Conservation (phyloP, 2,888 invertebrate species). For the Autographa pulchrina region DNA sequence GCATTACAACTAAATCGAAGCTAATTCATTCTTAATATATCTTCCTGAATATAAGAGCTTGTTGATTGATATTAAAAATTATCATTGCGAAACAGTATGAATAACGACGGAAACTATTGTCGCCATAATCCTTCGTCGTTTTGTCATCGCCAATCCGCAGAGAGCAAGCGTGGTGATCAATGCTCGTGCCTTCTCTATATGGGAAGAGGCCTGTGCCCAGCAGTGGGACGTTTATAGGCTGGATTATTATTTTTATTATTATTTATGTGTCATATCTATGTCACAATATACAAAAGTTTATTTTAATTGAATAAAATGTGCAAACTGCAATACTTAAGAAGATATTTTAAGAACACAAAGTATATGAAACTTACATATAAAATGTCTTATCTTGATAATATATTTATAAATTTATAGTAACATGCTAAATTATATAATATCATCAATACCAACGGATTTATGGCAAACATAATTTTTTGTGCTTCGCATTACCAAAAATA, state of each 20-base stretch:
- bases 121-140: no score
- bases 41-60: not conserved
- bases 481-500: conserved; percentile 56
- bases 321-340: not conserved
- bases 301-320: not conserved
- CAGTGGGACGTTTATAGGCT: no score
- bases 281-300: not conserved
- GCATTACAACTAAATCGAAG: conserved; percentile 55
- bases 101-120: no score
- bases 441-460: conserved; percentile 61
- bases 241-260: no score
- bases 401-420: conserved; percentile 57
- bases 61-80: no score
- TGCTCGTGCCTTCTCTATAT: no score
- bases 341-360: conserved; percentile 13
- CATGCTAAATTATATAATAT: conserved; percentile 59
- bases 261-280: no score
- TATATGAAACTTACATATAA: conserved; percentile 52
- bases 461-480: conserved; percentile 63
- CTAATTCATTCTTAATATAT: conserved; percentile 16
- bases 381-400: conserved; percentile 53
- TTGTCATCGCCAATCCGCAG: no score
- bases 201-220: no score
- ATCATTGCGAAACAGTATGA: no score
- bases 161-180: no score